These are phyloP conservation scores for Sebastes jordani DNA, from an alignment of 2,797 vertebrate genomes.

Conservation along the genomic window DNA sequence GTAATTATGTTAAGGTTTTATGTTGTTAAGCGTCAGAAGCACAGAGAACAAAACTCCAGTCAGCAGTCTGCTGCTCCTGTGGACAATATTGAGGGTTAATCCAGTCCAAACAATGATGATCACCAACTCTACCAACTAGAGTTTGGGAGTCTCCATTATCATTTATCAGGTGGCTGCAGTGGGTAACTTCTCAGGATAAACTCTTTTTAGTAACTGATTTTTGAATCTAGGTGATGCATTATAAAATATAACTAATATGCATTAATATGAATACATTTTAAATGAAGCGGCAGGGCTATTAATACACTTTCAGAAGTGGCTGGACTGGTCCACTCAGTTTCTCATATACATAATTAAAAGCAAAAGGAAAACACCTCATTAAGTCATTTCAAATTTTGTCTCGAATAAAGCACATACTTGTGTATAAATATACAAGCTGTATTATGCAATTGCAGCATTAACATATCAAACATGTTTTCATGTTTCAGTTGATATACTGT, in stretches of 20 bases:
- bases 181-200: neutral
- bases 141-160: neutral
- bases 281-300: neutral
- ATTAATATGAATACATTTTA: neutral
- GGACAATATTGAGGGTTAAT: neutral
- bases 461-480: neutral
- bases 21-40: conserved; percentile 40
- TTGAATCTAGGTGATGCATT: neutral
- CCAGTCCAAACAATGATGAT: neutral
- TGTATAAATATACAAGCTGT: neutral
- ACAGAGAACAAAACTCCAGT: conserved; percentile 11
- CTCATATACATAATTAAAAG: neutral
- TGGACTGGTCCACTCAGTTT: neutral
- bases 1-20: conserved; percentile 53
- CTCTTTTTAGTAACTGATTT: neutral
- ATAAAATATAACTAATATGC: neutral
- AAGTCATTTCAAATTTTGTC: neutral
- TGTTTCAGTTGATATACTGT: neutral
- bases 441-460: neutral
- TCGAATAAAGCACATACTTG: neutral
- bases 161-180: neutral
- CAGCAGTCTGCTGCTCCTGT: neutral
- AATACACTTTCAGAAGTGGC: neutral
- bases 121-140: no score
- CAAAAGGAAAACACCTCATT: neutral